Evolutionary conservation across 2,888 invertebrate species (phyloP).

Genomic region (Clusia tigrina): DNA sequence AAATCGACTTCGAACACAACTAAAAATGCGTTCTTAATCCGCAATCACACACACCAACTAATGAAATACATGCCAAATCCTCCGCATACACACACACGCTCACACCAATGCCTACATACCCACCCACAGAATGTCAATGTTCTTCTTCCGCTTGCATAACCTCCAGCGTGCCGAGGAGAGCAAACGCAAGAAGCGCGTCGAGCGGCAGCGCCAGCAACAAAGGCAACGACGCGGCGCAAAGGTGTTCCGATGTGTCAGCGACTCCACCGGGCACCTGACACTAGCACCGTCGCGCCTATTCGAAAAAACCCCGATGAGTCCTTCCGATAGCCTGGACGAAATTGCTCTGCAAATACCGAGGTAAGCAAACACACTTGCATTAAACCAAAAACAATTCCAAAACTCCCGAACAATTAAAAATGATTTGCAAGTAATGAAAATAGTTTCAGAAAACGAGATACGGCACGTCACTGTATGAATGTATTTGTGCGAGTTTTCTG

Average conservation of each 20-base stretch:
- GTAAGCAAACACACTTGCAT: slow-evolving; percentile 66
- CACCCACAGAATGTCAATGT: slow-evolving; percentile 83
- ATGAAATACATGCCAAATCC: no score
- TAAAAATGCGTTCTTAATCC: background rate
- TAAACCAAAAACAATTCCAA: background rate
- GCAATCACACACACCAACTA: slow-evolving; percentile 5
- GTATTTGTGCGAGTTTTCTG: background rate
- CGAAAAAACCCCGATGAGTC: slow-evolving; percentile 84
- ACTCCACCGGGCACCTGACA: slow-evolving; percentile 68
- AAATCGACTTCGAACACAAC: slow-evolving; percentile 7
- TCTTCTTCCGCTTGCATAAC: slow-evolving; percentile 94
- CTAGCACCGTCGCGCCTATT: slow-evolving; percentile 82
- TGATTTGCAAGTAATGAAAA: background rate
- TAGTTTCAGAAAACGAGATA: background rate
- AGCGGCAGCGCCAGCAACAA: slow-evolving; percentile 64
- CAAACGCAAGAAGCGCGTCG: slow-evolving; percentile 71
- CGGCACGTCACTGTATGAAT: background rate
- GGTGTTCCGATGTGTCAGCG: slow-evolving; percentile 65
- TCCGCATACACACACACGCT: background rate
- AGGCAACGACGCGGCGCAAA: slow-evolving; percentile 68
- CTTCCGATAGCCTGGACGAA: slow-evolving; percentile 89
- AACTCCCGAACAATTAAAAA: background rate
- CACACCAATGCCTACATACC: background rate
- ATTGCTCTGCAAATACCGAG: slow-evolving; percentile 93
- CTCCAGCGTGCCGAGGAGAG: slow-evolving; percentile 85